Evolutionary conservation across 1,140 invertebrate genomes (phyloP), one percentile per base, ranked within the genome.

Genomic region (Octopus sinensis): DNA sequence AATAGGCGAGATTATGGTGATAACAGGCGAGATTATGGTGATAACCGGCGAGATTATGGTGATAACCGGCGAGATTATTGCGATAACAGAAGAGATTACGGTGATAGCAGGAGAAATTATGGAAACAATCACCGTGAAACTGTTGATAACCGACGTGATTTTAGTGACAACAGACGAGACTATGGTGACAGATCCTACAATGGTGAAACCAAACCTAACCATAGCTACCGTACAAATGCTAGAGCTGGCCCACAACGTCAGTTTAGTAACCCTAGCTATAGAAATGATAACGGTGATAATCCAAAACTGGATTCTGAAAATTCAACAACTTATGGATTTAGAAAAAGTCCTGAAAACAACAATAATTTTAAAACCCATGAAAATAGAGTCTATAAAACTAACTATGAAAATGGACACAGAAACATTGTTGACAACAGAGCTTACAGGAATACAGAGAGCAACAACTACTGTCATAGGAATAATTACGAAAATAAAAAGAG

Each of bases 401-500:
- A 71, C 30, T 23, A 71, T 17, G 68, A 71, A 23, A 17, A 6
- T 7, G 13, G 13, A n/a, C 68, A 71, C 30, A 7, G 68, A 23
- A 71, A 71, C 68, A 71, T 71, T n/a, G 30, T 71, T 17, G 68
- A 71, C 30, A 71, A 71, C 68, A 9, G n/a, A 53, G 17, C 23
- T 23, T 75, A 51, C 5, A 52, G 81, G 13, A 53, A 52, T 7
- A 9, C 10, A 13, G 80, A 77, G 10, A 43, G 6, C n/a, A 6
- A 53, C 54, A 71, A 30, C 13, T 7, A 75, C 12, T 23, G n/a
- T 6, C n/a, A 73, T 80, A 56, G 52, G 7, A 75, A 54, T 23
- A 54, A 86, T 90, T 87, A 68, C 17, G 68, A 77, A 77, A 77
- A 43, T 43, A 77, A 77, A 53, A n/a, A 77, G 7, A 77, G 76